Evolutionary conservation across 2,888 invertebrate species (phyloP), one percentile per base, ranked within the genome.

Genomic region (Aleiodes alternator): DNA sequence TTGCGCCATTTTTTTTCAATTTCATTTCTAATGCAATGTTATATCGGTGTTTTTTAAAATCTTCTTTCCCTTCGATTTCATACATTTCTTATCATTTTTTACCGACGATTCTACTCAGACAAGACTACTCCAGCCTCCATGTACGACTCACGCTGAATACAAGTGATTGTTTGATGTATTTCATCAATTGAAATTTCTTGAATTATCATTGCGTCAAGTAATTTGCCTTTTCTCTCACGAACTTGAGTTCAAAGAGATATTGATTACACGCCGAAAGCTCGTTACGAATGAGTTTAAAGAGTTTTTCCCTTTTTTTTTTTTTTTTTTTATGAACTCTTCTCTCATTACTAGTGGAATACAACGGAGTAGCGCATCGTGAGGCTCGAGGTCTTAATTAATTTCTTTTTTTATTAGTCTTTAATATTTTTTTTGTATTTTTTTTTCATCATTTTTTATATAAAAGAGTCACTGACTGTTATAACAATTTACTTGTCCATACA

Each of bases 401-500:
- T 16, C 29, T 51, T 64, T 51, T 64, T 34, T 23, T 55, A 51
- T 64, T 71, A 56, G 34, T 31, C 23, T 38, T n/a, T 31, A 16
- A 29, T 66, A 16, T 50, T 31, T 50, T 50, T 50, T 23, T 66
- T 9, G 4, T 29, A 48, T 66, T 66, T 69, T 61, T 38, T 64
- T 61, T 14, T 56, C 51, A 48, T 68, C 14, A 68, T 43, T 73
- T 73, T 76, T 78, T 75, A 84, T 84, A 86, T 84, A 83, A 82
- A 85, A 85, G 83, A 84, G 83, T 84, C 84, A 83, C 83, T 84
- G 84, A 85, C 82, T 83, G 80, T 81, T 81, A 83, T 84, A 86
- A 86, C 84, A 84, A 84, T 80, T 86, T 85, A 82, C 82, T 82
- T 82, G 78, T 81, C 80, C 79, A 83, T 84, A 84, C 80, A 83